Evolutionary conservation across 2,113 vertebrate species (phyloP), one percentile per base, ranked within the genome.

Genomic region (western clawed frog (Xenopus tropicalis)): DNA sequence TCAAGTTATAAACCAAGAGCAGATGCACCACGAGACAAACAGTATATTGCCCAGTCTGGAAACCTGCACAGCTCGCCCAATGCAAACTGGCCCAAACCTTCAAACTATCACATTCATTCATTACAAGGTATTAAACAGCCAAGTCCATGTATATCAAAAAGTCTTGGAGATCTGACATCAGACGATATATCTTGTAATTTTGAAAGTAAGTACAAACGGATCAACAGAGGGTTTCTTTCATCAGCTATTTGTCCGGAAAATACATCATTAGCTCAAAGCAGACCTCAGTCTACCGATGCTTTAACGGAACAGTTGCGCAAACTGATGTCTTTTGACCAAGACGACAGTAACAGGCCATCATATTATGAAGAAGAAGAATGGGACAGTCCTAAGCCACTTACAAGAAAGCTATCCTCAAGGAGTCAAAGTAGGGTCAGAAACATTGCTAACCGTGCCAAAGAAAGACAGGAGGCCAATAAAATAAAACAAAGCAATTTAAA

Each of bases 101-200:
- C 79, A 24, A 71, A 75, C 8, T 85, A 79, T 37, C 65, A 79
- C 7, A 17, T 10, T 23, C 16, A 14, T 54, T 1, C 84, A 0
- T 46, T 69, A 46, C 63, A 82, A 3, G 54, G 75, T 66, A 57
- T 81, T 58, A 87, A 81, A 48, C 84, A 85, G 14, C 69, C 86
- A 3, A 94, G 90, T 61, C 89, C 93, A 62, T 94, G 93, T 78
- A 99, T 98, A 84, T 98, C 96, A 79, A 99, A 99, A 82, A 98
- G 96, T 3, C 86, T 99, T 0, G 97, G 97, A 37, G 97, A 99
- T 82, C 83, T 99, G 78, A 99, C 97, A 0, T 99, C 97, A 2
- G 97, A 99, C 79, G 97, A 99, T 79, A 99, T 99, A 25, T 93
- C 93, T 23, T 98, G 95, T 83, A 97, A 95, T 79, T 99, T 99